A percentile compares a stretch with the other conserved stretches of the same genome.
Conservation (phyloP, 1,140 invertebrate species). For the Hetaerina americana region DNA sequence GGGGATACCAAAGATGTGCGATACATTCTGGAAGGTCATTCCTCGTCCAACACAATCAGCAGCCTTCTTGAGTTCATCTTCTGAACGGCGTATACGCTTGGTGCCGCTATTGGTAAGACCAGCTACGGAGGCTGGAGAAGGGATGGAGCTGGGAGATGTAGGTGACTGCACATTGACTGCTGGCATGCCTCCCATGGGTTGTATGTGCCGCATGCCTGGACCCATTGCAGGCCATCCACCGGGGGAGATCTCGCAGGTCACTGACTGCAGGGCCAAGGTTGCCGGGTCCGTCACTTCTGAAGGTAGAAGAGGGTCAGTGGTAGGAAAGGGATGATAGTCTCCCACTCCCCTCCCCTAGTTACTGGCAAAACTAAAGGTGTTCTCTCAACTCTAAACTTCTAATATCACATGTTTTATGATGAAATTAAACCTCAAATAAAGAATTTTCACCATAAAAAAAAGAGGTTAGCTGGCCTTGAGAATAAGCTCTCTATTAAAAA, state of each 20-base stretch:
- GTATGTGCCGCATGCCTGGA: not conserved
- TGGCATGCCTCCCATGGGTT: not conserved
- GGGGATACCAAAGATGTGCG: slow-evolving; percentile 69
- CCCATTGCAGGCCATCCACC: not conserved
- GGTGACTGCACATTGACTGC: not conserved
- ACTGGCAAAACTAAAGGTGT: not conserved
- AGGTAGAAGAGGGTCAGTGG: not conserved
- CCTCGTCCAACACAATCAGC: slow-evolving; percentile 65
- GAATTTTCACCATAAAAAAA: too few species aligned
- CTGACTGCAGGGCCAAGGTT: not conserved
- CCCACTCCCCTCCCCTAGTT: too few species aligned
- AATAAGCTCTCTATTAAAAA: too few species aligned
- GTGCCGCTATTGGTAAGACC: slow-evolving; percentile 1
- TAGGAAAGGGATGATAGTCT: not conserved
- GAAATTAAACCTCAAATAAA: too few species aligned
- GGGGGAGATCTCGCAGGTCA: not conserved
- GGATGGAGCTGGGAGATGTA: not conserved
- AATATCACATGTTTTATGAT: too few species aligned
- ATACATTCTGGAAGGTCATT: slow-evolving; percentile 68
- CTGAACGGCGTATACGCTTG: slow-evolving; percentile 45
- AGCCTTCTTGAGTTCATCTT: slow-evolving; percentile 57
- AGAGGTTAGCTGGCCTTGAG: too few species aligned
- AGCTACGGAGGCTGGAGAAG: not conserved
- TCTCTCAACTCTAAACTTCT: too few species aligned
- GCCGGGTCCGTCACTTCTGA: not conserved